phyloP scores from a whole-genome alignment of 2,113 vertebrate species.

The Halichoeres trimaculatus region DNA sequence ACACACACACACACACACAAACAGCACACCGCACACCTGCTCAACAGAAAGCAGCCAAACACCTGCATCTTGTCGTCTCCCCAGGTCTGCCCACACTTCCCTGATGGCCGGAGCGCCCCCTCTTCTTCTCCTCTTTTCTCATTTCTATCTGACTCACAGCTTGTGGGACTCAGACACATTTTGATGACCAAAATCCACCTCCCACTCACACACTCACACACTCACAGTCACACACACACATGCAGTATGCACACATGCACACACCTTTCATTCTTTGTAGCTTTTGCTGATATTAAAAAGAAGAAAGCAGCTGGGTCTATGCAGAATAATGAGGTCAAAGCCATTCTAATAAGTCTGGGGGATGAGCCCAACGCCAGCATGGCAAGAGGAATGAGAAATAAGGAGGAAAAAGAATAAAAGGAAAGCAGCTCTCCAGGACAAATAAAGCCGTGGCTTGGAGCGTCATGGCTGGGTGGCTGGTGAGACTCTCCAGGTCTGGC shows the following conservation, averaged over 20 bases:
- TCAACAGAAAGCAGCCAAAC: constrained; percentile 69
- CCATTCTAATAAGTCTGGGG: constrained; percentile 78
- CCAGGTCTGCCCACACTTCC: constrained; percentile 66
- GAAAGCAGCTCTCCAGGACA: constrained; percentile 52
- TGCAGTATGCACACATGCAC: not conserved
- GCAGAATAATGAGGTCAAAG: constrained; percentile 83
- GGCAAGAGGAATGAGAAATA: constrained; percentile 64
- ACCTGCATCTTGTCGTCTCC: constrained; percentile 78
- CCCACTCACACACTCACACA: constrained; percentile 22
- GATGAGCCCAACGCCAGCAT: constrained; percentile 60
- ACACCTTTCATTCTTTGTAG: constrained; percentile 46
- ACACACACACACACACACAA: constrained; percentile 40
- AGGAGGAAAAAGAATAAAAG: constrained; percentile 53
- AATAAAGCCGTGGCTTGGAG: constrained; percentile 59
- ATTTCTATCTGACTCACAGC: constrained; percentile 71
- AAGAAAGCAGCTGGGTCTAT: constrained; percentile 78
- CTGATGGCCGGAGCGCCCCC: constrained; percentile 47
- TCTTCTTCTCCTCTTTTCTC: constrained; percentile 61
- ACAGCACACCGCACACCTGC: constrained; percentile 80
- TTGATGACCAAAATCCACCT: constrained; percentile 70
- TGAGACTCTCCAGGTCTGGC: constrained; percentile 8
- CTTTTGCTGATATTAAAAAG: constrained; percentile 82
- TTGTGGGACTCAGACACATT: constrained; percentile 69
- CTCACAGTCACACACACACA: constrained; percentile 19
- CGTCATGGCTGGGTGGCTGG: constrained; percentile 1